Base-by-base conservation (phyloP, 2,797 vertebrate genomes). In the Sarcoramphus papa region DNA sequence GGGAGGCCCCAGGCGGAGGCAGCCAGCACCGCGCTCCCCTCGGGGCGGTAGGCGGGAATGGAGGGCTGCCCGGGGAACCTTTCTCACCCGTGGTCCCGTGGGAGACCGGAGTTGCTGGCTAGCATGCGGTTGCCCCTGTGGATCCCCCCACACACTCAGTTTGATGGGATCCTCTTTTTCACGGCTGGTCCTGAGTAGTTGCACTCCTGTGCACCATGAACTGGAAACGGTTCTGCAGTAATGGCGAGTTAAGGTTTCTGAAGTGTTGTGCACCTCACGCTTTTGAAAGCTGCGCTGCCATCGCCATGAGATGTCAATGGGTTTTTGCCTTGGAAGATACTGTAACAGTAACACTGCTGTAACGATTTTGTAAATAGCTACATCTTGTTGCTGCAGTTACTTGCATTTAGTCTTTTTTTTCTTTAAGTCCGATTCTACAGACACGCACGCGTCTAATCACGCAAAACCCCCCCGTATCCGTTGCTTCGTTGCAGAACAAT, bases 391-490 rank as follows among this genome's bases (percentile, higher is more conserved):
- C 30, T 8, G 51, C 47, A 7, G 15, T 25, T 37, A 12, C 3
- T 25, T 6, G 4, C 4, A 2, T 11, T 43, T 31, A 21, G 31
- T 6, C 25, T 28, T 14, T 14, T 7, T 73, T 40, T 22, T 6
- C 3, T 24, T 43, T 35, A 28, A 17, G 14, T 5, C 23, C 6
- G 28, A 6, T 11, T 8, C 4, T 6, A 3, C 16, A 19, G 54
- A 10, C 15, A 4, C 18, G 8, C 28, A 9, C 12, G 10, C 7
- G 4, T 10, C 33, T 4, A 7, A 4, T 6, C 8, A 4, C 8
- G 27, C 27, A 10, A 6, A 2, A 0, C 4, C 27, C n/a, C n/a
- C 14, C 41, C 25, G 21, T 1, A 1, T 6, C 0, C 22, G 2
- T 7, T 4, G 9, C 59, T 30, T 5, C 14, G 3, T 1, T 7